A percentile compares a stretch with the other conserved stretches of the same genome.
These are phyloP conservation scores for Sebastes variabilis DNA, from an alignment of 2,797 vertebrate species.

Conservation along the genomic window DNA sequence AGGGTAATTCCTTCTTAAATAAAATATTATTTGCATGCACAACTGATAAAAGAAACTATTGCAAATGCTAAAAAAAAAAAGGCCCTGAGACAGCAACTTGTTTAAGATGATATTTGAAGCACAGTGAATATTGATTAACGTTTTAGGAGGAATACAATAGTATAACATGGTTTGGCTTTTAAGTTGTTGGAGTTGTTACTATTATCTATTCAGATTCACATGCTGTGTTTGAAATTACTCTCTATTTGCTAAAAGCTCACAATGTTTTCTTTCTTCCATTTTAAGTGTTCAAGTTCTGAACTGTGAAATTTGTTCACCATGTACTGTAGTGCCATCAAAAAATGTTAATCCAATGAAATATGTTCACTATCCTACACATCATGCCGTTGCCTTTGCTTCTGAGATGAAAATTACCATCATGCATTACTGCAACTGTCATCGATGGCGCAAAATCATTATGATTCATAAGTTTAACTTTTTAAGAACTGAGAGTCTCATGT, in stretches of 20 bases:
- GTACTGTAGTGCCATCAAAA: neutral
- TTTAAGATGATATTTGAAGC: neutral
- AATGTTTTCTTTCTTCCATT: neutral
- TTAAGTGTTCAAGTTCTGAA: neutral
- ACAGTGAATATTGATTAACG: neutral
- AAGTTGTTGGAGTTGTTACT: neutral
- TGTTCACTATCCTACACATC: neutral
- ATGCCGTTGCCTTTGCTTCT: neutral
- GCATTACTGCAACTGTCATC: neutral
- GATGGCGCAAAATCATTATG: neutral
- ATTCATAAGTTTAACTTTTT: too few species aligned
- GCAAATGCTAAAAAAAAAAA: neutral
- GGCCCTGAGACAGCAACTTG: neutral
- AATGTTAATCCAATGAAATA: neutral
- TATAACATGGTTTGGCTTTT: neutral
- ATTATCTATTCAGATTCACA: neutral
- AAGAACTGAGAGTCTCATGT: too few species aligned
- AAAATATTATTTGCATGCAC: neutral
- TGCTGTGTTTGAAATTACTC: neutral
- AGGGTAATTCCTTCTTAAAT: neutral
- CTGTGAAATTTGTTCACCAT: neutral
- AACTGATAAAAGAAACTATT: neutral
- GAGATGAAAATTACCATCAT: neutral
- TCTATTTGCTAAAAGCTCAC: neutral
- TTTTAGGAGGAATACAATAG: neutral